phyloP scores from a whole-genome alignment of 2,113 vertebrate genomes.

The Perca fluviatilis region DNA sequence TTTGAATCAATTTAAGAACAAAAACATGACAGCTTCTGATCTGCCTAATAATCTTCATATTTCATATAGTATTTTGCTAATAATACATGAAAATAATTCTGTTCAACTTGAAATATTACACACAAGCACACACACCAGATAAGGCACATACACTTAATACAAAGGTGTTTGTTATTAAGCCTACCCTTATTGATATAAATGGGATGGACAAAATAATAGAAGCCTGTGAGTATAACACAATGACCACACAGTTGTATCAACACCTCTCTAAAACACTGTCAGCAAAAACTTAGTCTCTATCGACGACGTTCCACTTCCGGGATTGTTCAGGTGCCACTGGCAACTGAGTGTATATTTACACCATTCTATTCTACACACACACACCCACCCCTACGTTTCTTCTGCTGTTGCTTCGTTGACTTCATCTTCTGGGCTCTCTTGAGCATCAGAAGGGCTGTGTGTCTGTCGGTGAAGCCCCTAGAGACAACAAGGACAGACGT shows the following conservation, averaged over 20 bases:
- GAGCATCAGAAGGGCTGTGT: slow-evolving; percentile 92
- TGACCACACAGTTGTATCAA: too few relatives aligned
- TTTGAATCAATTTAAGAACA: neutral
- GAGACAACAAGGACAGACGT: slow-evolving; percentile 37
- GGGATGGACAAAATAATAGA: neutral
- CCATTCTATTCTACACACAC: slow-evolving; percentile 45
- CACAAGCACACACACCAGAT: too few relatives aligned
- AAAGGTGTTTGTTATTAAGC: neutral
- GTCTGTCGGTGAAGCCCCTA: slow-evolving; percentile 92
- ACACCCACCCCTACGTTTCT: slow-evolving; percentile 85
- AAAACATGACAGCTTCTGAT: neutral
- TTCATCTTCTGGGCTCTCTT: slow-evolving; percentile 95
- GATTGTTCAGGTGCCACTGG: too few relatives aligned
- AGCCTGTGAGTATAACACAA: neutral
- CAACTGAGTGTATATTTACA: neutral
- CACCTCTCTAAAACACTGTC: too few relatives aligned
- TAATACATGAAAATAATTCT: neutral
- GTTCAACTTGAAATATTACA: neutral
- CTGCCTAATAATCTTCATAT: neutral
- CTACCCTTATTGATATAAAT: neutral
- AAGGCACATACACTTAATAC: too few relatives aligned
- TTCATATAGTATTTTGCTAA: neutral
- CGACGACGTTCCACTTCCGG: too few relatives aligned
- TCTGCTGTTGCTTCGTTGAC: slow-evolving; percentile 82
- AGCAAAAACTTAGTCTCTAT: too few relatives aligned